Base-by-base conservation (phyloP, 2,113 vertebrate genomes). In the Sinosuthora webbiana region DNA sequence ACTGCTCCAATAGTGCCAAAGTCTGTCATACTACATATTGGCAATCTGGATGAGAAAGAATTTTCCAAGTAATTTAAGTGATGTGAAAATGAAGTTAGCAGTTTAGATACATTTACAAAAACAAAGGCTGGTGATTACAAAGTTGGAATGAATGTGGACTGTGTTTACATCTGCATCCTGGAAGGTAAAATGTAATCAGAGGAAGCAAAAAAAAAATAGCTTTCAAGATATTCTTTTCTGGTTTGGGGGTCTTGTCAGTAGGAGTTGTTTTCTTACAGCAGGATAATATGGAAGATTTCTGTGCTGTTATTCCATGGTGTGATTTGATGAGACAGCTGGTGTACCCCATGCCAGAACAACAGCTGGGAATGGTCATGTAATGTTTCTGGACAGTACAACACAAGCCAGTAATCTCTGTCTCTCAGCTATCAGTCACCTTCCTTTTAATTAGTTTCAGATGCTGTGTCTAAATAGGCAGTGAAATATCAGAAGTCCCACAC, bases 341-440 rank as follows among this genome's bases (percentile, higher is more conserved):
- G 80, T 88, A 77, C 57, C 92, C 71, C 83, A 41, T 53, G 25
- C 81, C 10, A 60, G 70, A 88, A 60, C 64, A 88, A 90, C 92
- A 97, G 92, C 96, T 97, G 95, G 90, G 79, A 94, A 96, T 67
- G 81, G 92, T 95, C 95, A 83, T 65, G 64, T 49, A 63, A 30
- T 52, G 60, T 78, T 97, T 96, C 91, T 91, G 42, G 45, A 79
- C 4, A 30, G 56, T 65, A 82, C 53, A 85, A 96, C n/a, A 60
- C 52, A 96, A 95, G 73, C 53, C 89, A 93, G 56, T 65, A 91
- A 90, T 92, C 71, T 89, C 50, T 92, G 74, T 78, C 79, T 89
- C 57, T 91, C 89, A 85, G 65, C 76, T 71, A 70, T 87, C 91
- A 74, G 64, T 87, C 90, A 92, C 93, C 45, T 68, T 90, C 82